Conservation (phyloP, 2,113 vertebrate genomes). For the Ictidomys tridecemlineatus region DNA sequence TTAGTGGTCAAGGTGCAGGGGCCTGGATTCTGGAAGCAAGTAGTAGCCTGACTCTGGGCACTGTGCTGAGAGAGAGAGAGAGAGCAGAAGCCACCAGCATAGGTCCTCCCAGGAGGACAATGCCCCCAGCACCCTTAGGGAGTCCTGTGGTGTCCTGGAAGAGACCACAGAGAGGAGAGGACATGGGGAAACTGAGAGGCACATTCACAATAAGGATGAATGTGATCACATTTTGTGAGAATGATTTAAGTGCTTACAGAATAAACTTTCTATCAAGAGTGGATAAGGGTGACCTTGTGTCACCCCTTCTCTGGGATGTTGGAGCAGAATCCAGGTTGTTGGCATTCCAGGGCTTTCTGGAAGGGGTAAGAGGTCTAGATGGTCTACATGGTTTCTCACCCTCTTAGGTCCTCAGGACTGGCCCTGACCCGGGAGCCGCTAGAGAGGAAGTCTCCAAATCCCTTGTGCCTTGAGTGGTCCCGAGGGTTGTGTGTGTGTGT, state of each 20-base stretch:
- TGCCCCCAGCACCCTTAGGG: not conserved
- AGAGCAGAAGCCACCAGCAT: not conserved
- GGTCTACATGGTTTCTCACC: not conserved
- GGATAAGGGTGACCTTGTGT: not conserved
- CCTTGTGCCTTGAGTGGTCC: not conserved
- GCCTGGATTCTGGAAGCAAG: not conserved
- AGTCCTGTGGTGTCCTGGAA: not conserved
- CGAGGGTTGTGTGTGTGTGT: not conserved
- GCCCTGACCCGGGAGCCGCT: not conserved
- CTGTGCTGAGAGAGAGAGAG: not conserved
- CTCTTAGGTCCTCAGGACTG: not conserved
- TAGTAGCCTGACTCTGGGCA: not conserved
- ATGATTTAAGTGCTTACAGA: not conserved
- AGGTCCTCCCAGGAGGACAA: not conserved
- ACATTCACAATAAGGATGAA: not conserved
- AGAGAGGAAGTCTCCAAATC: not conserved
- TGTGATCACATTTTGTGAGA: not conserved
- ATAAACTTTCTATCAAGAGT: not conserved
- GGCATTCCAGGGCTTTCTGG: not conserved
- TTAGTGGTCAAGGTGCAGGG: constrained; percentile 72
- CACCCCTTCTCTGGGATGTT: not conserved
- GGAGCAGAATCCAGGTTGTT: not conserved
- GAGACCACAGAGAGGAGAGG: not conserved
- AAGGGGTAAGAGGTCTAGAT: not conserved
- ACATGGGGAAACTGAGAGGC: not conserved